A percentile compares a stretch with the other conserved stretches of the same genome.
Evolutionary conservation across 2,797 vertebrate genomes (phyloP).

Genomic region (Mormyrus hasselquistii): DNA sequence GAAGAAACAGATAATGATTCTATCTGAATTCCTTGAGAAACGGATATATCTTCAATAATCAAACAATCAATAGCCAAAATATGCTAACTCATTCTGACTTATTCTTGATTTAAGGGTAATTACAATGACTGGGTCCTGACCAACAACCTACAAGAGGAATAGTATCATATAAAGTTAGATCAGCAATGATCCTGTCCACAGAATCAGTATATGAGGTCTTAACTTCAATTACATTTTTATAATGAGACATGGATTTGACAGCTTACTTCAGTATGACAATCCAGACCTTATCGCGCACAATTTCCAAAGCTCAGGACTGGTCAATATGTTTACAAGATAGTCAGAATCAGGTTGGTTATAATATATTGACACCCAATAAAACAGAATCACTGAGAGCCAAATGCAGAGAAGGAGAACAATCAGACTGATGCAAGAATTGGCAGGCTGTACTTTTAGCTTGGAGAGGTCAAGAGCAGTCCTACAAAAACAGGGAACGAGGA

Average conservation of each 20-base stretch:
- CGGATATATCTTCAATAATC: neutral
- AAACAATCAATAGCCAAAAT: neutral
- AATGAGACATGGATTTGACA: neutral
- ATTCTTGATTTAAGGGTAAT: neutral
- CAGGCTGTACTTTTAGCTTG: neutral
- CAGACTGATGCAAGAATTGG: neutral
- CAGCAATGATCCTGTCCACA: neutral
- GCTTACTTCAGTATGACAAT: neutral
- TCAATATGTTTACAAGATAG: constrained; percentile 1
- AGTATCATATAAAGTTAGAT: neutral
- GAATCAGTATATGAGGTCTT: neutral
- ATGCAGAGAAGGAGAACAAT: neutral
- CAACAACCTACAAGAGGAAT: neutral
- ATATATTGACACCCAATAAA: constrained; percentile 7
- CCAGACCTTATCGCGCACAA: neutral
- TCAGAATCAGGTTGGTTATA: neutral
- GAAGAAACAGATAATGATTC: neutral
- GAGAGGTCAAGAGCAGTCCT: neutral
- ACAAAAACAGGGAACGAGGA: neutral
- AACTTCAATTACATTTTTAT: neutral
- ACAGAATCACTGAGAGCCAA: neutral
- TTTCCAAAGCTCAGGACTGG: neutral
- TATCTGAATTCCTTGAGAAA: neutral
- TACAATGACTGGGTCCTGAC: neutral
- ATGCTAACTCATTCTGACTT: neutral